Percentiles rank a stretch among this genome's conserved stretches.
These are phyloP conservation scores for Tortrix viridana DNA, from an alignment of 2,888 invertebrate species.

Conservation along the genomic window DNA sequence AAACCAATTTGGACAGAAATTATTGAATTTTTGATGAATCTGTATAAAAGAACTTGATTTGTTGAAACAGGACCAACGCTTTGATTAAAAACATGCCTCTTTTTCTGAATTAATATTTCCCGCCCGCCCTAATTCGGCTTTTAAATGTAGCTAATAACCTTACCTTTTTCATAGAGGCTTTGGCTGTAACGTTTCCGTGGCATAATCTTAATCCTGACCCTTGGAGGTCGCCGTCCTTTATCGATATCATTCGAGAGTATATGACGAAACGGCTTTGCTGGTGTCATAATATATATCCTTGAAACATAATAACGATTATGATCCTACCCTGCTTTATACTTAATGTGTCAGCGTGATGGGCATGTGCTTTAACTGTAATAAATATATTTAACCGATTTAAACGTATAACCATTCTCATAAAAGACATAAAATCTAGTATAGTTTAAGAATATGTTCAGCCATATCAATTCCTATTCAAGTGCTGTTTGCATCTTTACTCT, in stretches of 20 bases:
- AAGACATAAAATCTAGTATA: too few relatives aligned
- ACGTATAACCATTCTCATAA: too few relatives aligned
- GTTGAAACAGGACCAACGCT: constrained; percentile 13
- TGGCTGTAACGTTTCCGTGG: constrained; percentile 62
- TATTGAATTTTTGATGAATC: constrained; percentile 51
- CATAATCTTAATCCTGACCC: constrained; percentile 64
- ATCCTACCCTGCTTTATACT: background rate
- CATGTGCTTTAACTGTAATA: background rate
- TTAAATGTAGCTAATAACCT: constrained; percentile 68
- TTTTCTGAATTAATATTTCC: constrained; percentile 25
- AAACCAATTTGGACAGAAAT: constrained; percentile 50
- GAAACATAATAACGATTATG: constrained; percentile 5
- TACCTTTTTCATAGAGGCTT: constrained; percentile 69
- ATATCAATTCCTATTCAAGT: too few relatives aligned
- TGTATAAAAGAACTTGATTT: constrained; percentile 18
- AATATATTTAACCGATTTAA: too few relatives aligned
- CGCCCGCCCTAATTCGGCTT: constrained; percentile 53
- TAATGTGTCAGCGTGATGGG: background rate
- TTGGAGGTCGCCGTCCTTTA: constrained; percentile 47
- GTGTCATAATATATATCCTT: constrained; percentile 13
- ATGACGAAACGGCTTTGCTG: constrained; percentile 8
- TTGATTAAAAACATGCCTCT: constrained; percentile 17
- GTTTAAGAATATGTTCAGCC: too few relatives aligned
- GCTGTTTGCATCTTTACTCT: background rate
- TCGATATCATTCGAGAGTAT: constrained; percentile 48